Evolutionary conservation across 2,113 vertebrate species (phyloP).

Genomic region (Gorilla gorilla): DNA sequence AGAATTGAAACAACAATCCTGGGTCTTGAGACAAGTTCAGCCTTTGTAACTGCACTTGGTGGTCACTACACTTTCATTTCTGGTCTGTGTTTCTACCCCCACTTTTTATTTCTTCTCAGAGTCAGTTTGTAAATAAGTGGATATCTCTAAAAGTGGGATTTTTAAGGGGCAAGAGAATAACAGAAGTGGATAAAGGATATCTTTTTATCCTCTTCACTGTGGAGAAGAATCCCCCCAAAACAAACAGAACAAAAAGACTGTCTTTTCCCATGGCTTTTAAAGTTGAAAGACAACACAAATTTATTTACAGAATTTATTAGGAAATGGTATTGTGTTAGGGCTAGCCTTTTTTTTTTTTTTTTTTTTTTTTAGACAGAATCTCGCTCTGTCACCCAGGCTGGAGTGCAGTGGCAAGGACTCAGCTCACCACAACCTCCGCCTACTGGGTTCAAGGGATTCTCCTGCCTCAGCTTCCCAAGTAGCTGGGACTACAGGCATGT

Average conservation of each 20-base stretch:
- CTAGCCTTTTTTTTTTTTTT: background rate
- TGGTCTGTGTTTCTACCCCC: background rate
- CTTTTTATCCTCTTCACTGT: background rate
- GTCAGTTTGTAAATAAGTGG: constrained; percentile 8
- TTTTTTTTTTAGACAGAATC: too few species aligned
- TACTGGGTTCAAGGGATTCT: too few species aligned
- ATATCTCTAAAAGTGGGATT: background rate
- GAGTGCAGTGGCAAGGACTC: too few species aligned
- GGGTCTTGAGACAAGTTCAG: background rate
- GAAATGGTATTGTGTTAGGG: background rate
- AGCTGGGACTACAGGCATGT: too few species aligned
- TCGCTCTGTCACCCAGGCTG: too few species aligned
- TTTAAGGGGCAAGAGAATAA: background rate
- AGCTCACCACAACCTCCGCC: too few species aligned
- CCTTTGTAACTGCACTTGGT: background rate
- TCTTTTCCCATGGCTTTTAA: background rate
- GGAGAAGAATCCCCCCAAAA: background rate
- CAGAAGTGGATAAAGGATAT: background rate
- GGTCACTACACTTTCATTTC: background rate
- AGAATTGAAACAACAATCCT: background rate
- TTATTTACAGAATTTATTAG: constrained; percentile 11
- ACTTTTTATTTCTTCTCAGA: constrained; percentile 1
- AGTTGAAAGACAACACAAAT: constrained; percentile 34
- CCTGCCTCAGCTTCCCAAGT: too few species aligned
- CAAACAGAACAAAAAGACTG: background rate